A percentile compares a stretch with the other conserved stretches of the same genome.
These are phyloP conservation scores for Drosophila paulistorum DNA, from an alignment of 1,140 invertebrate genomes.

Conservation along the genomic window DNA sequence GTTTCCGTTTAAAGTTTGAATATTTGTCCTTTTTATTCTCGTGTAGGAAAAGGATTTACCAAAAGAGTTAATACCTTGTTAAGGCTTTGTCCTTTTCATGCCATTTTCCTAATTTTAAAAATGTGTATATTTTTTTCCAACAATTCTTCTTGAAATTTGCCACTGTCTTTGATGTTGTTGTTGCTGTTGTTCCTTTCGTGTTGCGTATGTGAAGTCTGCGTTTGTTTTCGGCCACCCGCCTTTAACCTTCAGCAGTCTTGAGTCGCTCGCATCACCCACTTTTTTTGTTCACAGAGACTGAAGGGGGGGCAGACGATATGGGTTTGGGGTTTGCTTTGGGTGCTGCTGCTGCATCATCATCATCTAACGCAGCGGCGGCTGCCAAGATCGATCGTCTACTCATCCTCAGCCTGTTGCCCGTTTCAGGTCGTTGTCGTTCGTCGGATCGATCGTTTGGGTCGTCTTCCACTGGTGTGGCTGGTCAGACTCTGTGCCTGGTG, in stretches of 20 bases:
- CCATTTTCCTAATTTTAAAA: neutral
- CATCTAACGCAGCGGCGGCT: constrained; percentile 65
- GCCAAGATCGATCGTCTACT: constrained; percentile 74
- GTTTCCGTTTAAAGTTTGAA: no score
- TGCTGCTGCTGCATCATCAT: constrained; percentile 41
- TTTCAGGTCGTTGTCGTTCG: constrained; percentile 69
- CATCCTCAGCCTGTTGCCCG: constrained; percentile 49
- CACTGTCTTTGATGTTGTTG: neutral
- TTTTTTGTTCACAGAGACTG: constrained; percentile 20
- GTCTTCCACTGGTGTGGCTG: constrained; percentile 19
- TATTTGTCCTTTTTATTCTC: no score
- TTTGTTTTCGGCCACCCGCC: constrained; percentile 59
- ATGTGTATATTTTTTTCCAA: neutral
- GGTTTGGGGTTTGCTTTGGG: no score
- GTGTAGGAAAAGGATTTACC: no score
- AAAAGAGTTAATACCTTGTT: no score
- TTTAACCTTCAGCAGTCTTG: constrained; percentile 26
- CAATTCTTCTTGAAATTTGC: neutral
- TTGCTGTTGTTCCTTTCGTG: constrained; percentile 27
- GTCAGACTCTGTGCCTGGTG: constrained; percentile 41
- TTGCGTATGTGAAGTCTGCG: constrained; percentile 23
- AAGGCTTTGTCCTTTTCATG: no score
- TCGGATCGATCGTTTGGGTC: constrained; percentile 69
- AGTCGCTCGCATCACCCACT: constrained; percentile 59
- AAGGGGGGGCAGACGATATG: constrained; percentile 1